Base-by-base conservation (phyloP, 2,113 vertebrate species). In the Sander lucioperca region DNA sequence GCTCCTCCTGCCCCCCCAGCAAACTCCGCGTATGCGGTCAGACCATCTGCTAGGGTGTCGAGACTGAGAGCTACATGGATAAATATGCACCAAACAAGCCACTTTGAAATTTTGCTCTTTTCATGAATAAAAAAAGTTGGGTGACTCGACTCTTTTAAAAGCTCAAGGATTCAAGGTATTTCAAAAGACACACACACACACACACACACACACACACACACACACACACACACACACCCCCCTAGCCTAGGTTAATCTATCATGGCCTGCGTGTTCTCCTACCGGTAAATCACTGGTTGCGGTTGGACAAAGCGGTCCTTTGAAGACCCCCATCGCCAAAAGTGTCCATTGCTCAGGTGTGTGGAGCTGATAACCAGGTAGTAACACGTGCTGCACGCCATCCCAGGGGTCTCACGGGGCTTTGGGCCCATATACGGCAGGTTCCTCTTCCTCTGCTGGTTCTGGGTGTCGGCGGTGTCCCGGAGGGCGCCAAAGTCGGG, bases 321-420 rank as follows among this genome's bases (percentile, higher is more conserved):
- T 95, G 96, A 99, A 99, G 95, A 99, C 97, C 89, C 98, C 98
- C 92, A 98, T 93, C 97, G 96, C 86, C 98, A 95, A 93, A 98
- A 98, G 95, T 99, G 98, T 85, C 98, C 98, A 89, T 99, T 99
- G 96, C 96, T 97, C 91, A 99, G 97, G 92, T 99, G 98, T 86
- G 97, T 97, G 77, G 98, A 99, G 95, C 98, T 99, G 96, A 99
- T 99, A 87, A 99, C 97, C 95, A 99, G 96, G 95, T 99, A 99
- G 87, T 96, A 96, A 92, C 98, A 99, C 92, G 98, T 96, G 71
- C 96, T 96, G 95, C 98, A 99, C 95, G 98, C 97, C 98, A 99
- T 99, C 80, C 87, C 90, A 82, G 89, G 88, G 88, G 47, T 79
- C 79, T 92, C 80, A 63, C 79, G 79, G 72, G 77, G 83, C 86